Evolutionary conservation across 2,888 invertebrate genomes (phyloP).

Genomic region (Cryptocephalus primarius): DNA sequence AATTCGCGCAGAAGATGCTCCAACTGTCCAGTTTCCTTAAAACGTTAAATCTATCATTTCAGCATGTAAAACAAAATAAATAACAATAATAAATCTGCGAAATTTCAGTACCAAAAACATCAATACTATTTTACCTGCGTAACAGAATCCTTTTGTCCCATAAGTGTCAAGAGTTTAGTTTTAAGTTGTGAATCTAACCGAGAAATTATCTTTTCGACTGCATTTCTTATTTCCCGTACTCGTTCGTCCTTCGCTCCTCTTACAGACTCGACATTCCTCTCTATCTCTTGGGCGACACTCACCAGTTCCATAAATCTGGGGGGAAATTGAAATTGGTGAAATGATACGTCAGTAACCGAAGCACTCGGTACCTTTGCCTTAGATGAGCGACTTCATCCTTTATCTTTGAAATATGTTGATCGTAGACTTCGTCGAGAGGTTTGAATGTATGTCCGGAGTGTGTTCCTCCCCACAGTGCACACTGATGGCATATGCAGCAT

Average conservation of each 20-base stretch:
- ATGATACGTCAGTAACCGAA: neutral
- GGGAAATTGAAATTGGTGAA: neutral
- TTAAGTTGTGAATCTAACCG: slow-evolving; percentile 83
- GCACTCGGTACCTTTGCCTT: slow-evolving; percentile 44
- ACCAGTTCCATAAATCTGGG: slow-evolving; percentile 69
- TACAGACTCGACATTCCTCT: slow-evolving; percentile 83
- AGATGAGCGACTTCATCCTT: slow-evolving; percentile 76
- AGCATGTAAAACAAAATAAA: slow-evolving; percentile 3
- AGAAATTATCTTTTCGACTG: slow-evolving; percentile 88
- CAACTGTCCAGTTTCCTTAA: slow-evolving; percentile 70
- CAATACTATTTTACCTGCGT: slow-evolving; percentile 42
- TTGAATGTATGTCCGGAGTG: slow-evolving; percentile 89
- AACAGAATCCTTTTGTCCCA: slow-evolving; percentile 77
- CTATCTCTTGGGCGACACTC: slow-evolving; percentile 85
- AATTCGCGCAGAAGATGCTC: slow-evolving; percentile 78
- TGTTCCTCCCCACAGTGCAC: slow-evolving; percentile 86
- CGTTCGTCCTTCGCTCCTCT: slow-evolving; percentile 86
- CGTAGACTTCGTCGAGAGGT: slow-evolving; percentile 83
- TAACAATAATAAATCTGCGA: neutral
- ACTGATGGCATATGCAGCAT: slow-evolving; percentile 86
- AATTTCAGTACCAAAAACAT: too few species aligned
- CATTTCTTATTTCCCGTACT: slow-evolving; percentile 84
- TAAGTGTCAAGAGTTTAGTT: slow-evolving; percentile 74
- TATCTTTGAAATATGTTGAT: slow-evolving; percentile 76
- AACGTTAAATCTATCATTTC: neutral